phyloP scores from a whole-genome alignment of 2,113 vertebrate species.

The Anguilla rostrata region DNA sequence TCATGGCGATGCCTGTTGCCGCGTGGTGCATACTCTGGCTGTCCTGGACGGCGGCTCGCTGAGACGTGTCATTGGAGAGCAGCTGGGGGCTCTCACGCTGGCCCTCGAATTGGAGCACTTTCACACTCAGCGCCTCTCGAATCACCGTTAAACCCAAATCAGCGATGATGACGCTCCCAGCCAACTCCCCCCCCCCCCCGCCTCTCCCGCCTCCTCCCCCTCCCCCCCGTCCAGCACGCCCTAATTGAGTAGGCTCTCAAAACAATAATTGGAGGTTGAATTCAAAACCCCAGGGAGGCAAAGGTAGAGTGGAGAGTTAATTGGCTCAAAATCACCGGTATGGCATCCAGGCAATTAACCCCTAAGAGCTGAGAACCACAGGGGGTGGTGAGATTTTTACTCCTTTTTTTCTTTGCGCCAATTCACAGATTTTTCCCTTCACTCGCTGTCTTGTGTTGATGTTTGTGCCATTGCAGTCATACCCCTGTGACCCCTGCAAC shows the following conservation, averaged over 20 bases:
- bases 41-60: too few relatives aligned
- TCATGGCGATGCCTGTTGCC: too few relatives aligned
- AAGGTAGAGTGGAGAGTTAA: background rate
- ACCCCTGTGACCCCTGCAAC: constrained; percentile 45
- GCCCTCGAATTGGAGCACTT: background rate
- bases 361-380: background rate
- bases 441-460: too few relatives aligned
- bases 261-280: background rate
- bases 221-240: background rate
- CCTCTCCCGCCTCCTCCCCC: too few relatives aligned
- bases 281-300: background rate
- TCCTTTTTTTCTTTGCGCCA: too few relatives aligned
- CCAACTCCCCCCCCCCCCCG: too few relatives aligned
- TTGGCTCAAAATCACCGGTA: background rate
- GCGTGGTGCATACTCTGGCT: too few relatives aligned
- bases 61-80: too few relatives aligned
- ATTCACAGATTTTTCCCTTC: too few relatives aligned
- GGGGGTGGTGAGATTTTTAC: too few relatives aligned
- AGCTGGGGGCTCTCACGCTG: too few relatives aligned
- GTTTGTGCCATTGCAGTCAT: constrained; percentile 54
- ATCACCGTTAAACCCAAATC: background rate
- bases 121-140: background rate
- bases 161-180: background rate
- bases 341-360: background rate
- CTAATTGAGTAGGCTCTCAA: background rate